Base-by-base conservation (phyloP, 2,113 vertebrate species). In the Labeo rohita region DNA sequence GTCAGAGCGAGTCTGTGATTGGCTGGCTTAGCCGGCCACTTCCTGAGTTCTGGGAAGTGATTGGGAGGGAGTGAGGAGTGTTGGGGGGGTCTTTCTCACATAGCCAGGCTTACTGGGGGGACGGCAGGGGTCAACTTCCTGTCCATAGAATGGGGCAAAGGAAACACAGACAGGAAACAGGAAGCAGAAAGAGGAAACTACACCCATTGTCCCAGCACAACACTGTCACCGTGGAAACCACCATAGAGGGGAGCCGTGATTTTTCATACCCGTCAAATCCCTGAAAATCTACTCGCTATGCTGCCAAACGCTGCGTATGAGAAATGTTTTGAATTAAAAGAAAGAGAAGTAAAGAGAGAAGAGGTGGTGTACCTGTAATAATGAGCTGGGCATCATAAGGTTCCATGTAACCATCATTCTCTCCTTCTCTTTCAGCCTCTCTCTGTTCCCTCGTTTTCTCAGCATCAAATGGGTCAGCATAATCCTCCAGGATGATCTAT, bases 381-480 rank as follows among this genome's bases (percentile, higher is more conserved):
- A 99, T 98, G 82, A 99, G 97, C 92, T 99, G 97, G 0, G 98
- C 98, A 0, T 99, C 98, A 0, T 99, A 99, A 1, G 98, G 98
- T 52, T 99, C 98, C 97, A 99, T 98, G 91, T 99, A 99, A 0
- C 97, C 97, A 0, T 99, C 97, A 0, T 99, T 99, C 88, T 97
- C 95, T 0, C 97, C 97, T 0, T 94, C 95, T 87, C 97, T 91
- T 93, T 99, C 98, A 0, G 96, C 96, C 0, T 98, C 97, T 49
- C 97, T 94, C 86, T 98, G 98, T 52, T 96, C 97, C 85, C 95
- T 98, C 0, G 97, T 98, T 86, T 95, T 94, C 81, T 97, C 97
- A 9, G 98, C 97, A 0, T 99, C 98, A 0, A 97, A 99, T 1
- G 98, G 98, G 89, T 98, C 98, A 0, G 97, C 97, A 0, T 99